These are phyloP conservation scores for Caenorhabditis uteleia DNA, from an alignment of 2,888 invertebrate species.

Conservation along the genomic window DNA sequence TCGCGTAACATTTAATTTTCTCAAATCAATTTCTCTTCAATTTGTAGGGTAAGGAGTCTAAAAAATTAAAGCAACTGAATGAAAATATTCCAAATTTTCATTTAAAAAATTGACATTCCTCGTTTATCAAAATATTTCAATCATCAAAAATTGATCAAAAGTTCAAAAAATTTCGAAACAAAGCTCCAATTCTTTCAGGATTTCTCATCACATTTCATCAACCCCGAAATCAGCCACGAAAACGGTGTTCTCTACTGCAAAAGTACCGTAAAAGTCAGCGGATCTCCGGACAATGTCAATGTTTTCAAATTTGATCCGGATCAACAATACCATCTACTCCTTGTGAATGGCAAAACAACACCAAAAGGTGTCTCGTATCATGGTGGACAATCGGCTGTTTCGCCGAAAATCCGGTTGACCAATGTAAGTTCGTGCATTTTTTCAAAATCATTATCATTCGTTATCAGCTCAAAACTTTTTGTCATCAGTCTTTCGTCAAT, in stretches of 20 bases:
- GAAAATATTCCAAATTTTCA: no score
- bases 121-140: no score
- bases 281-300: slow-evolving; percentile 2
- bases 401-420: slow-evolving; percentile 16
- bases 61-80: slow-evolving; percentile 1
- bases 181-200: slow-evolving; percentile 9
- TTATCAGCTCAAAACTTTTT: no score
- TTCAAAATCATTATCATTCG: slow-evolving; percentile 1
- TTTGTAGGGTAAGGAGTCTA: no score
- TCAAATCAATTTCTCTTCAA: no score
- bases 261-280: slow-evolving; percentile 24
- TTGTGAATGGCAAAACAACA: slow-evolving; percentile 36
- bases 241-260: slow-evolving; percentile 39
- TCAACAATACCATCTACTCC: slow-evolving; percentile 23
- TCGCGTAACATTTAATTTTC: no score
- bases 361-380: slow-evolving; percentile 21
- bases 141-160: no score
- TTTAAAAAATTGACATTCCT: no score
- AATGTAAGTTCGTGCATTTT: slow-evolving; percentile 16
- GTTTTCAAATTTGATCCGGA: slow-evolving; percentile 36
- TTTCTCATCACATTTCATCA: slow-evolving; percentile 22
- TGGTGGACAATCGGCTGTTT: slow-evolving; percentile 14
- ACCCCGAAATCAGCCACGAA: slow-evolving; percentile 7
- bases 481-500: no score
- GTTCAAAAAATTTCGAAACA: background rate